These are phyloP conservation scores for Endotricha flammealis DNA, from an alignment of 2,888 invertebrate genomes.

Conservation along the genomic window DNA sequence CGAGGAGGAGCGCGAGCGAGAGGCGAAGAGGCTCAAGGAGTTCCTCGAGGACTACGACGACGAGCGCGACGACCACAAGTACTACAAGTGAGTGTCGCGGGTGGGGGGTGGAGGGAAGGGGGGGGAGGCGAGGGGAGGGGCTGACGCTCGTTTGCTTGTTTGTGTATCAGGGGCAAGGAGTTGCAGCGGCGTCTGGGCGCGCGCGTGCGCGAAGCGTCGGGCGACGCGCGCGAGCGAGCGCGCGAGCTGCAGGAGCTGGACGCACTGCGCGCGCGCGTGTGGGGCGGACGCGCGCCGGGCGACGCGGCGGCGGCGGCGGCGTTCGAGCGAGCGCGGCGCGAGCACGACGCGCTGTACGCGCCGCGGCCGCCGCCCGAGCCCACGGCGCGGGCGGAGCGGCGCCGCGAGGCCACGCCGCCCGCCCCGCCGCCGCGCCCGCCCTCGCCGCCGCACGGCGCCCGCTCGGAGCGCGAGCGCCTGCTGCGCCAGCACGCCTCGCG, in stretches of 20 bases:
- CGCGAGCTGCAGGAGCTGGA: slow-evolving; percentile 93
- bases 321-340: slow-evolving; percentile 57
- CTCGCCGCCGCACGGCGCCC: slow-evolving; percentile 71
- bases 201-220: slow-evolving; percentile 94
- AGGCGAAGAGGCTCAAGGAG: slow-evolving; percentile 96
- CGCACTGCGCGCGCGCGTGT: slow-evolving; percentile 79
- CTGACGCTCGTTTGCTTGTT: background rate
- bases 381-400: too few relatives aligned
- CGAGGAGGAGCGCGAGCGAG: slow-evolving; percentile 91
- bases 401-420: slow-evolving; percentile 60
- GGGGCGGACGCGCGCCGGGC: slow-evolving; percentile 79
- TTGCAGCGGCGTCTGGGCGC: slow-evolving; percentile 93
- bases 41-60: slow-evolving; percentile 99
- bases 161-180: slow-evolving; percentile 83
- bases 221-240: slow-evolving; percentile 92
- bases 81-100: slow-evolving; percentile 85
- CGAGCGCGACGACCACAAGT: slow-evolving; percentile 97
- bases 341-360: slow-evolving; percentile 89
- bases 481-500: slow-evolving; percentile 77
- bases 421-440: slow-evolving; percentile 18
- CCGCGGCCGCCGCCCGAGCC: slow-evolving; percentile 89
- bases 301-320: slow-evolving; percentile 41
- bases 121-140: too few relatives aligned
- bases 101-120: background rate
- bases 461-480: slow-evolving; percentile 59